Percentiles rank a stretch among this genome's conserved stretches.
Conservation (phyloP, 2,888 invertebrate species). For the Keiferia lycopersicella region DNA sequence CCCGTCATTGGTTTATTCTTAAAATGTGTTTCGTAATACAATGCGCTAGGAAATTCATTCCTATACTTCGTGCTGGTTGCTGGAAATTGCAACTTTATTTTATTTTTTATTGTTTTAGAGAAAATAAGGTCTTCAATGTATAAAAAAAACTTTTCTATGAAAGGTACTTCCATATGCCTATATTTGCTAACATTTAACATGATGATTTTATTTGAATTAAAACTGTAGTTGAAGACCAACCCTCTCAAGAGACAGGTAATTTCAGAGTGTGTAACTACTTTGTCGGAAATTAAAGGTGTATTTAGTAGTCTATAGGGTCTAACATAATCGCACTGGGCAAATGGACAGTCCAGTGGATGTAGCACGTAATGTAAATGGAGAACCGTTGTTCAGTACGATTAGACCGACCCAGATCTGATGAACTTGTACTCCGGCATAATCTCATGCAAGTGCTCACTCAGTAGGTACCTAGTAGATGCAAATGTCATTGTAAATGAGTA, state of each 20-base stretch:
- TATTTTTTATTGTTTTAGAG: too few species aligned
- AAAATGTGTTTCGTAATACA: conserved; percentile 37
- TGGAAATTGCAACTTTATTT: too few species aligned
- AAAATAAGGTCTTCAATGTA: too few species aligned
- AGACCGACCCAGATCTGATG: conserved; percentile 48
- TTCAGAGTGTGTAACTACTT: too few species aligned
- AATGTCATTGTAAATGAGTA: too few species aligned
- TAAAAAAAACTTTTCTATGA: too few species aligned
- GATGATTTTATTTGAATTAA: too few species aligned
- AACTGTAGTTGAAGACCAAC: too few species aligned
- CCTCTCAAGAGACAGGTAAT: too few species aligned
- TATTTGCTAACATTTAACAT: too few species aligned
- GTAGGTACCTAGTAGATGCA: not conserved
- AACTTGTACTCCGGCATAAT: conserved; percentile 56
- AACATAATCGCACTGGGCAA: not conserved
- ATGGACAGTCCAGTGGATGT: not conserved
- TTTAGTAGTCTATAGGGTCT: not conserved
- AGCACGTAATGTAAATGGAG: conserved; percentile 22
- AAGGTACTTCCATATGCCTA: too few species aligned
- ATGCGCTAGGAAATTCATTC: not conserved
- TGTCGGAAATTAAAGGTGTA: not conserved
- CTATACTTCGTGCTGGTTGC: not conserved
- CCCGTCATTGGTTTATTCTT: conserved; percentile 7
- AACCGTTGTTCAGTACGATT: conserved; percentile 18
- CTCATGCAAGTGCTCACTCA: conserved; percentile 33